Conservation (phyloP, 2,113 vertebrate genomes). For the rat (Rattus norvegicus) region DNA sequence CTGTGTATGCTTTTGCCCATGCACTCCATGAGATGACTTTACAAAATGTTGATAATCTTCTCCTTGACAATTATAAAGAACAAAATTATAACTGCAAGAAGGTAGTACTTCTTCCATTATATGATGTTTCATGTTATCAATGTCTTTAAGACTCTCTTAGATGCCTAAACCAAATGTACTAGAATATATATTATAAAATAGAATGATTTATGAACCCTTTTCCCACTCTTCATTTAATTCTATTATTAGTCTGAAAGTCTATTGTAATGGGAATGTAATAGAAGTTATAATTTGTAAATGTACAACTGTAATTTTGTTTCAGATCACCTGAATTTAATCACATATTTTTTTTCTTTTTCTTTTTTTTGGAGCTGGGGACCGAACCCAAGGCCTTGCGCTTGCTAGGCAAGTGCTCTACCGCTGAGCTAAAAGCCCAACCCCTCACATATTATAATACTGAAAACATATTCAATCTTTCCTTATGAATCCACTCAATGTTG, state of each 20-base stretch:
- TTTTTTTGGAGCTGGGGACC: no score
- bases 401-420: no score
- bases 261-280: neutral
- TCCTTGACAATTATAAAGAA: fast-evolving
- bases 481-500: neutral
- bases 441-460: neutral
- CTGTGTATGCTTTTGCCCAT: no score
- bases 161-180: no score
- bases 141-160: neutral
- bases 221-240: no score
- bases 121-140: neutral
- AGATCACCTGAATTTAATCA: neutral
- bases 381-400: no score
- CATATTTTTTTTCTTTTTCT: no score
- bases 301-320: neutral
- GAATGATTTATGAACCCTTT: no score
- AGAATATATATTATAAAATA: no score
- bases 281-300: neutral
- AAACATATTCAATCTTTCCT: neutral
- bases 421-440: no score
- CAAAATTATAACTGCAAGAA: neutral
- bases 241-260: neutral
- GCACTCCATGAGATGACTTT: neutral
- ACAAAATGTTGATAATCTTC: neutral
- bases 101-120: neutral